phyloP scores from a whole-genome alignment of 2,113 vertebrate species.

The Notothenia coriiceps region DNA sequence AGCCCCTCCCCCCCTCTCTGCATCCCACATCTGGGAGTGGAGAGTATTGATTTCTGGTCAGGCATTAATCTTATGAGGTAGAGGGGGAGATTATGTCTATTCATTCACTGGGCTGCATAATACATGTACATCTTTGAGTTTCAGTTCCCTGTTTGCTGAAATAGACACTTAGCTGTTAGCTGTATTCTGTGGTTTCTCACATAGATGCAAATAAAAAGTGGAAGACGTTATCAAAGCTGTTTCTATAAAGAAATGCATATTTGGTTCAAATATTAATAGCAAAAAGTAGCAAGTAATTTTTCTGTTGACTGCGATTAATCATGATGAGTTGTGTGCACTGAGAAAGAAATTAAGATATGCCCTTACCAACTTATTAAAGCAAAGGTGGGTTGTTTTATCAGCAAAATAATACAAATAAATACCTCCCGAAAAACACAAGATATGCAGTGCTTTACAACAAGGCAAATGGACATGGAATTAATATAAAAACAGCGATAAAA shows the following conservation, averaged over 20 bases:
- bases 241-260: neutral
- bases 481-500: too few relatives aligned
- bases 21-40: constrained; percentile 11
- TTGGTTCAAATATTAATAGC: neutral
- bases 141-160: neutral
- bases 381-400: too few relatives aligned
- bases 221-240: neutral
- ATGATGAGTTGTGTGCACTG: neutral
- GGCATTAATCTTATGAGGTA: constrained; percentile 36
- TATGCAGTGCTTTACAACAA: too few relatives aligned
- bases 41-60: constrained; percentile 54
- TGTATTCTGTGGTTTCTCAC: neutral
- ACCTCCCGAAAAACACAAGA: too few relatives aligned
- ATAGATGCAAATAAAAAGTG: neutral
- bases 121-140: neutral
- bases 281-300: neutral
- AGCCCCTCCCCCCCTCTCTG: neutral
- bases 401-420: too few relatives aligned
- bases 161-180: neutral
- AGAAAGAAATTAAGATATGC: too few relatives aligned
- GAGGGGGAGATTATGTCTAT: too few relatives aligned
- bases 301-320: neutral
- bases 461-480: too few relatives aligned
- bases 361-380: too few relatives aligned
- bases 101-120: too few relatives aligned